Base-by-base conservation (phyloP, 2,888 invertebrate species). In the Caradrina kadenii region DNA sequence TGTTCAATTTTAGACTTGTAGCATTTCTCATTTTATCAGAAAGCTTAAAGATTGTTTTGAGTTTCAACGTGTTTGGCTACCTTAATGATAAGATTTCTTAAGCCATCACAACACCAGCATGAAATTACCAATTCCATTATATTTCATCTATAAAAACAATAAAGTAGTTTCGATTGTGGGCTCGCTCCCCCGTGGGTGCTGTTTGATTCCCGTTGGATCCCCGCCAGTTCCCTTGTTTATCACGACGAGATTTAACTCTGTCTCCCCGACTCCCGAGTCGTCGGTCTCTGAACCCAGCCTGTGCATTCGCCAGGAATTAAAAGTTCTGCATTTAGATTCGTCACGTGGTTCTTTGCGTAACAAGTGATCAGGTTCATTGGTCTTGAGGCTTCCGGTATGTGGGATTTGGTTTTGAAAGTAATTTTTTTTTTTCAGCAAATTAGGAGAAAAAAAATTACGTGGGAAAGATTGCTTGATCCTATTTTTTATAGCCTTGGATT, bases 161-260 rank as follows among this genome's bases (percentile, higher is more conserved):
- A 76, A 76, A 68, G 67, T 50, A 77, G 60, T 76, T 72, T 83
- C 71, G 79, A 64, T 72, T 68, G 63, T 54, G 73, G 54, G 21
- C 58, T 35, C 52, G 72, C 60, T 63, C 45, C 50, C 81, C 73
- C 63, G 77, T 82, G 70, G 74, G 73, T 81, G 80, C 81, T 72
- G 86, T 88, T 88, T 80, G 87, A 85, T 84, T 85, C 87, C 82
- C 85, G 81, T 83, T 91, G 91, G 91, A 90, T 73, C 69, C 39
- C 61, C 69, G 89, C 88, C 88, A 88, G 88, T 76, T 81, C 67
- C 77, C 74, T 63, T 87, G 86, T 87, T 88, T 87, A 87, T 88
- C 78, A 83, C 76, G 78, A 69, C 77, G 82, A 81, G 79, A 86
- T 83, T 84, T 80, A 85, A 81, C 75, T 79, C 79, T 48, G 60